Base-by-base conservation (phyloP, 2,797 vertebrate genomes). In the Macropodus opercularis region DNA sequence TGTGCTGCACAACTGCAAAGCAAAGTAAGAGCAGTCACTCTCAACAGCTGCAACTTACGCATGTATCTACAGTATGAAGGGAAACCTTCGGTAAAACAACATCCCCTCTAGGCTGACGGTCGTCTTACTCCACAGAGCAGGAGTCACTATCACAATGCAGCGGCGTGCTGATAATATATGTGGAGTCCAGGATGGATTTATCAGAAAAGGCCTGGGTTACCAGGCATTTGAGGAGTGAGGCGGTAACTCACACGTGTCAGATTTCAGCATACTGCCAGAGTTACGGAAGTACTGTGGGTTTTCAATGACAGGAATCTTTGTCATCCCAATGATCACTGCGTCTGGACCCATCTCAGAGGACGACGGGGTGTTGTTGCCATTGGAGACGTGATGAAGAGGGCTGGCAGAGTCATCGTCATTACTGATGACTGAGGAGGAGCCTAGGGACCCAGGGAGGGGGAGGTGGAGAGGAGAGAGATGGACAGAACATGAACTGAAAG, bases 211-310 rank as follows among this genome's bases (percentile, higher is more conserved):
- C 43, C 66, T 48, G 5, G 72, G 79, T 87, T 84, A 85, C 80
- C 48, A 52, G 46, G 39, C 48, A 11, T 63, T 72, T 64, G 67
- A 21, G 4, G 51, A 65, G 44, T 11, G 14, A 50, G 46, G 61
- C 63, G 47, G 80, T 87, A 94, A 99, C 97, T 99, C 93, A 99
- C 97, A 95, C 63, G 96, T 98, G 88, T 98, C 95, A 32, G 95
- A 92, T 92, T 98, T 98, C 88, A 98, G 94, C 74, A 98, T 92
- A 83, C 94, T 96, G 85, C 95, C 93, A 18, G 95, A 94, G 89
- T 96, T 97, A 71, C 96, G 96, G 90, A 99, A 99, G 89, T 99
- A 99, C 86, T 99, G 98, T 0, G 96, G 96, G 90, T 99, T 99
- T 93, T 99, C 96, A 22, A 99, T 99, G 83, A 99, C 95, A 2